Percentiles rank a stretch among this genome's conserved stretches.
These are phyloP conservation scores for Lampris megalopsis DNA, from an alignment of 2,113 vertebrate species.

Conservation along the genomic window DNA sequence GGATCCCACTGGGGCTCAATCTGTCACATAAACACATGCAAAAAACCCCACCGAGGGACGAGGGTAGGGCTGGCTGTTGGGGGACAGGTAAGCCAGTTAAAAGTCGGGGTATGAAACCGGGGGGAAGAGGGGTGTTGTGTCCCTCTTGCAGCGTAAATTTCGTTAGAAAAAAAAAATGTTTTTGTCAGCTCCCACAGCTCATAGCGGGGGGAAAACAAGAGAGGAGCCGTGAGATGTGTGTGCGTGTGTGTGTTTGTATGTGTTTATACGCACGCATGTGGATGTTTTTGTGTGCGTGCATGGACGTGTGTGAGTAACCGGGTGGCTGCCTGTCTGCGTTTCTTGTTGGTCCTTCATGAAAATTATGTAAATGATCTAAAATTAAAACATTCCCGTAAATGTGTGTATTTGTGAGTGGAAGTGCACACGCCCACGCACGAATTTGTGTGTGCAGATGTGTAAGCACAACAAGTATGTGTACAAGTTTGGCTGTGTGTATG, in stretches of 20 bases:
- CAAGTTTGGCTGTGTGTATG: not conserved
- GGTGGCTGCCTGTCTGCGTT: not conserved
- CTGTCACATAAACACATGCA: constrained; percentile 83
- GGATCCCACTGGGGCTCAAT: constrained; percentile 84
- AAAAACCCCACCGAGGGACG: constrained; percentile 69
- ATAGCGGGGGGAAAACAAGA: not conserved
- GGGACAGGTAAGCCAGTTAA: constrained; percentile 68
- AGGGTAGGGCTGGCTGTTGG: constrained; percentile 60
- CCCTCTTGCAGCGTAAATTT: constrained; percentile 3
- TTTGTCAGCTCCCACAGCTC: too few species aligned
- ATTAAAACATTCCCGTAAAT: too few species aligned
- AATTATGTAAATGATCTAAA: not conserved
- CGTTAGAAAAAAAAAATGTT: not conserved
- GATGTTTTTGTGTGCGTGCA: constrained; percentile 2
- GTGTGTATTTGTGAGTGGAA: not conserved
- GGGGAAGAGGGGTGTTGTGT: not conserved
- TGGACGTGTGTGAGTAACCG: not conserved
- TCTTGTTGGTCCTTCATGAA: not conserved
- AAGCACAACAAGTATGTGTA: not conserved
- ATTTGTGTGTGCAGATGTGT: too few species aligned
- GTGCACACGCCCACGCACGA: not conserved
- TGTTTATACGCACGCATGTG: too few species aligned
- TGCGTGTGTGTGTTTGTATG: not conserved
- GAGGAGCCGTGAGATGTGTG: constrained; percentile 7
- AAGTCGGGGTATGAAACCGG: constrained; percentile 4